Evolutionary conservation across 1,140 invertebrate genomes (phyloP), one percentile per base, ranked within the genome.

Genomic region (Odontomachus brunneus): DNA sequence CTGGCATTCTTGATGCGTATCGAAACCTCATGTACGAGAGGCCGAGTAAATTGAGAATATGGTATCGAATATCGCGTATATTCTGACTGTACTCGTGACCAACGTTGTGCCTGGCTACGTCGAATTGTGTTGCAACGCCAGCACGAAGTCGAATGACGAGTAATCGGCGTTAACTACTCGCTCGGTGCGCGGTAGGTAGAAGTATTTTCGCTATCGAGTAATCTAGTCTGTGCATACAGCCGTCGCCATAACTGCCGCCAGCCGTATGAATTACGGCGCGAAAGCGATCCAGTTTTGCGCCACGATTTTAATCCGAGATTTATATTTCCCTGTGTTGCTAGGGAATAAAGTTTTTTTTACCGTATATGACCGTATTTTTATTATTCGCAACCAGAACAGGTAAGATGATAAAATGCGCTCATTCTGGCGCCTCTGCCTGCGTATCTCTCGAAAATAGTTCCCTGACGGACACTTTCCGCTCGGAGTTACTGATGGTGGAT

Each of bases 111-210:
- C 29, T 11, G 22, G 17, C 22, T 67, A 14, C 38, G 7, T 59
- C 24, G 51, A 29, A 53, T 55, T 51, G 38, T n/a, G 26, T 12
- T 29, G 83, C 71, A 78, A 53, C 24, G 19, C 44, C 26, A 29
- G 51, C 17, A n/a, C 26, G 38, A 74, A 74, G 55, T 63, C 74
- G 53, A 87, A 84, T 84, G 81, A 84, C 63, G 81, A 82, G 81
- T 84, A 80, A 87, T 86, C 71, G 84, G 48, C 60, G 55, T 69
- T 87, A 87, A 87, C 55, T 84, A 87, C 55, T 84, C 55, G 48
- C 72, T 83, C 85, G 57, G 72, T 66, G 49, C 63, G 38, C 44
- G 49, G 24, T 33, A 60, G 57, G 59, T 63, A 49, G 53, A 72
- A 19, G 44, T 33, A 74, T 86, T 80, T 69, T 55, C 67, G 33